Conservation (phyloP, 2,888 invertebrate genomes). For the Tenthredo mesomela region DNA sequence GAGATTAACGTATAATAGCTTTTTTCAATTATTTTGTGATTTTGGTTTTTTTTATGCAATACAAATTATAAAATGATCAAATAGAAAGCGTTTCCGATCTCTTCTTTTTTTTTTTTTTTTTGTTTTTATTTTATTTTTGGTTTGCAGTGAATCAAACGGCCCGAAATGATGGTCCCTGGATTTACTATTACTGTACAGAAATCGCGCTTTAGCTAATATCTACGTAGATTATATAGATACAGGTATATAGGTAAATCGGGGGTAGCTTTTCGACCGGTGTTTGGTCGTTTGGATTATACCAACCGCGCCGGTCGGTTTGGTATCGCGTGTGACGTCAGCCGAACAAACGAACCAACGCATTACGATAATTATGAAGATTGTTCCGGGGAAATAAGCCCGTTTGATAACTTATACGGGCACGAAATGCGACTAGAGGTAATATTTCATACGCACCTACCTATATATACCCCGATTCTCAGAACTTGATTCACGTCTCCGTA, state of each 20-base stretch:
- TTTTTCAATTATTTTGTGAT: too few relatives aligned
- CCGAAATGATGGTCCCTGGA: neutral
- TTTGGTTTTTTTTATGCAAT: too few relatives aligned
- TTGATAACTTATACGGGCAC: neutral
- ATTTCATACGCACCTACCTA: neutral
- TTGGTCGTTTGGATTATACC: slow-evolving; percentile 22
- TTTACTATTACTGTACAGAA: neutral
- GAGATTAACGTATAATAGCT: too few relatives aligned
- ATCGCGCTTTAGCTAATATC: neutral
- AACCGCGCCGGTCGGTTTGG: neutral
- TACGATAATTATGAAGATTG: slow-evolving; percentile 37
- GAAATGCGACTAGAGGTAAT: slow-evolving; percentile 14
- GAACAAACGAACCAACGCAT: slow-evolving; percentile 27
- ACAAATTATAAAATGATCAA: too few relatives aligned
- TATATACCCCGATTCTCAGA: slow-evolving; percentile 1
- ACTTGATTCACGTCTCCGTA: neutral
- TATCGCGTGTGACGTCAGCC: slow-evolving; percentile 34
- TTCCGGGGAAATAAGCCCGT: neutral
- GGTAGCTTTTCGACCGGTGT: slow-evolving; percentile 4
- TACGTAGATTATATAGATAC: neutral
- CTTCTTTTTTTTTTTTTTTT: too few relatives aligned
- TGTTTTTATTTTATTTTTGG: too few relatives aligned
- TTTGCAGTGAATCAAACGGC: neutral
- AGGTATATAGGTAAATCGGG: neutral
- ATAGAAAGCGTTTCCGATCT: too few relatives aligned